Conservation (phyloP, 2,888 invertebrate genomes). For the Helicoverpa assulta region DNA sequence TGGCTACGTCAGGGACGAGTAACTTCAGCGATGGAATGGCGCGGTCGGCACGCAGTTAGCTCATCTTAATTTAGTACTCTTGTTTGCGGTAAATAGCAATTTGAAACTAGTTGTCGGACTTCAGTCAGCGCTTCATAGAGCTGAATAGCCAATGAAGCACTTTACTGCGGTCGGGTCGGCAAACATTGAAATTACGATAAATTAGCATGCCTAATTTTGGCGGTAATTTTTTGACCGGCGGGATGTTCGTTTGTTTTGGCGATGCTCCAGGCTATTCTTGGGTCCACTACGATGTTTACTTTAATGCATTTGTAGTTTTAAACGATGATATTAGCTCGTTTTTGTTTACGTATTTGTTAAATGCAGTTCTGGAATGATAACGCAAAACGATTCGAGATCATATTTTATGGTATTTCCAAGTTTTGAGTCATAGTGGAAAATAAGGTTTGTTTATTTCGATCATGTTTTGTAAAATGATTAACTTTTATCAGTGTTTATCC, state of each 20-base stretch:
- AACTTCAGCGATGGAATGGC: slow-evolving; percentile 62
- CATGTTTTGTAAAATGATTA: slow-evolving; percentile 2
- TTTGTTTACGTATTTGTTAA: slow-evolving; percentile 5
- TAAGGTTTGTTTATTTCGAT: slow-evolving; percentile 1
- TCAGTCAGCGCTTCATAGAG: slow-evolving; percentile 68
- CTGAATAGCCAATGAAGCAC: slow-evolving; percentile 73
- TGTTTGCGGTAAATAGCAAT: slow-evolving; percentile 87
- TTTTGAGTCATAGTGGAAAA: background rate
- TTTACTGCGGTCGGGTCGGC: slow-evolving; percentile 55
- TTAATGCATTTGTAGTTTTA: slow-evolving; percentile 27
- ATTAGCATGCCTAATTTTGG: slow-evolving; percentile 50
- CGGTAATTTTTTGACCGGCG: slow-evolving; percentile 47
- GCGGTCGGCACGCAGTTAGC: slow-evolving; percentile 74
- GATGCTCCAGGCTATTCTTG: slow-evolving; percentile 39
- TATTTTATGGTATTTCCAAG: background rate
- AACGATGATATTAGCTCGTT: slow-evolving; percentile 26
- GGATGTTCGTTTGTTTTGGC: slow-evolving; percentile 49
- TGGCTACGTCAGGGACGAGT: slow-evolving; percentile 62
- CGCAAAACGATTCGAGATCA: too few species aligned
- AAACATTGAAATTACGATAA: slow-evolving; percentile 59
- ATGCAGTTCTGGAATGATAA: background rate
- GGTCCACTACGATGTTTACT: slow-evolving; percentile 41
- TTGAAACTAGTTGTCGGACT: slow-evolving; percentile 82
- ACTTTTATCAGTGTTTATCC: slow-evolving; percentile 17
- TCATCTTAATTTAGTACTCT: slow-evolving; percentile 85